Evolutionary conservation across 2,113 vertebrate genomes (phyloP).

Genomic region (Mustelus asterias): DNA sequence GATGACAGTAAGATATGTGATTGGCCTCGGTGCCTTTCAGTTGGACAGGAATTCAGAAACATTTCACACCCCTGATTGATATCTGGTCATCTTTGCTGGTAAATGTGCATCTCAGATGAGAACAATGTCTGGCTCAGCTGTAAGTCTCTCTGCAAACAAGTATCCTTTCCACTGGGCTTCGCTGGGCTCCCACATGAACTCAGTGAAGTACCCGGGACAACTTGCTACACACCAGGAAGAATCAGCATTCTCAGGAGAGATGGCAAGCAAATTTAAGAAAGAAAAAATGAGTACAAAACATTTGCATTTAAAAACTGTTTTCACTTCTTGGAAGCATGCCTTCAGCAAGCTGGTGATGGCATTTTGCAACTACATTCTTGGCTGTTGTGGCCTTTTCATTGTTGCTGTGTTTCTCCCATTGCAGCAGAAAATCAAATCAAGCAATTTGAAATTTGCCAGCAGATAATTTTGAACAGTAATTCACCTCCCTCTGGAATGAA

Average conservation of each 20-base stretch:
- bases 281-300: background rate
- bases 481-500: background rate
- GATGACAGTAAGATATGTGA: background rate
- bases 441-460: background rate
- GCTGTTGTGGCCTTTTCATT: background rate
- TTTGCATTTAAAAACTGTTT: background rate
- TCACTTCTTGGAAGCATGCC: background rate
- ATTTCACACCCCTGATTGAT: background rate
- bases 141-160: background rate
- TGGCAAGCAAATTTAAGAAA: background rate
- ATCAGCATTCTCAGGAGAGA: background rate
- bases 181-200: background rate
- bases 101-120: background rate
- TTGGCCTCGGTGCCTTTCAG: slow-evolving; percentile 14
- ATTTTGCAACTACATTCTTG: background rate
- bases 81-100: background rate
- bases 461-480: background rate
- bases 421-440: slow-evolving; percentile 4
- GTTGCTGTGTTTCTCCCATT: background rate
- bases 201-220: background rate
- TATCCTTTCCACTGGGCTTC: background rate
- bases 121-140: background rate
- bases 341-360: background rate
- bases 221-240: background rate
- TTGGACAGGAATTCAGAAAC: background rate